phyloP scores from a whole-genome alignment of 2,797 vertebrate species.

The Eulemur albifrons region DNA sequence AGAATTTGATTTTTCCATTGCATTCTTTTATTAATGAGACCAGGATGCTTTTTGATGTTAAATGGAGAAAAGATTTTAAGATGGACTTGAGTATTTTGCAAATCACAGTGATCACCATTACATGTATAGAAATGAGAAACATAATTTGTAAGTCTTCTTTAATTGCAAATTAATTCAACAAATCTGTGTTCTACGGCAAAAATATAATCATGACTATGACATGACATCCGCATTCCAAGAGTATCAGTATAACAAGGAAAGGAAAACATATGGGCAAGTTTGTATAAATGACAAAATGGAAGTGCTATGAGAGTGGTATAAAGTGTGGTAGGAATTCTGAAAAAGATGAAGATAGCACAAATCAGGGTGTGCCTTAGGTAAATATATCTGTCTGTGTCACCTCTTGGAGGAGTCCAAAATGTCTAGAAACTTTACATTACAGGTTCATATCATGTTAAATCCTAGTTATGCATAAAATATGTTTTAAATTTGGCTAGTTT shows the following conservation, averaged over 20 bases:
- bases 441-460: background rate
- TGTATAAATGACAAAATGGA: background rate
- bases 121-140: background rate
- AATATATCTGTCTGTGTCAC: background rate
- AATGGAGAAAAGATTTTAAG: conserved; percentile 17
- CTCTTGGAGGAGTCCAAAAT: background rate
- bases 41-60: background rate
- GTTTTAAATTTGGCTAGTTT: background rate
- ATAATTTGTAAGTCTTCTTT: background rate
- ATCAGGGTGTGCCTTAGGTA: background rate
- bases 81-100: background rate
- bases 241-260: background rate
- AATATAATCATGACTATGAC: background rate
- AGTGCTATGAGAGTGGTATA: background rate
- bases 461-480: background rate
- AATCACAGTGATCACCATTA: background rate
- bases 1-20: background rate
- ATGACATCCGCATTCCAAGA: background rate
- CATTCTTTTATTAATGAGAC: background rate
- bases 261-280: background rate
- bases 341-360: background rate
- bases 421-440: background rate
- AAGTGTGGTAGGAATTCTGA: background rate
- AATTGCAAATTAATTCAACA: background rate
- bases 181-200: background rate